Evolutionary conservation across 2,888 invertebrate genomes (phyloP), one percentile per base, ranked within the genome.

Genomic region (Cryptus armator): DNA sequence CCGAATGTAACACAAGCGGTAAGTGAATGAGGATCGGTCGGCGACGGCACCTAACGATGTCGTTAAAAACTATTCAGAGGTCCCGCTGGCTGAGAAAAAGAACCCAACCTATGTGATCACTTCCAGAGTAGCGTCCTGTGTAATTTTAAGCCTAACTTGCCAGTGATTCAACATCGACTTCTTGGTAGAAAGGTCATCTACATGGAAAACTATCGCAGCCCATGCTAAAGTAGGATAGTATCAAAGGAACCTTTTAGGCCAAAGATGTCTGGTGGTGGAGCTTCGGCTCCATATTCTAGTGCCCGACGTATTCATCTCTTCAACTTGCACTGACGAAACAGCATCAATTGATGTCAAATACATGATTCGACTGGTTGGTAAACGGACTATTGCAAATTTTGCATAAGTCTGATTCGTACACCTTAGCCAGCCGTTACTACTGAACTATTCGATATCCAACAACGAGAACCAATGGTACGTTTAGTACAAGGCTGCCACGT

Each of bases 401-500:
- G 53, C 53, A 19, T 53, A 53, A 53, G 10, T 10, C 10, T 62
- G 59, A 62, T 32, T 29, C 29, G 32, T n/a, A 32, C 59, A 32
- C 29, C 29, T 29, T 24, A 14, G 14, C 14, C 32, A n/a, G 59
- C 59, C 59, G 6, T 29, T 32, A 32, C 59, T 29, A 7, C 32
- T 32, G 12, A 29, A 62, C 59, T 14, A 62, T 62, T 32, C 24
- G 32, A 62, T 29, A 62, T 62, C 59, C 14, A 62, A n/a, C 32
- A 62, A 62, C 59, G 59, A 62, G 59, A 62, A 62, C 24, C 32
- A 14, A 62, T 62, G 59, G 59, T 29, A 62, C 59, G 59, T 62
- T 62, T 32, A 14, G 32, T n/a, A 62, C 59, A 62, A 62, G 59
- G 59, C 59, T 29, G 59, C 29, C 68, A 48, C 46, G 72, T 72